These are phyloP conservation scores for Cylindroiulus punctatus DNA, from an alignment of 2,888 invertebrate genomes.

Conservation along the genomic window DNA sequence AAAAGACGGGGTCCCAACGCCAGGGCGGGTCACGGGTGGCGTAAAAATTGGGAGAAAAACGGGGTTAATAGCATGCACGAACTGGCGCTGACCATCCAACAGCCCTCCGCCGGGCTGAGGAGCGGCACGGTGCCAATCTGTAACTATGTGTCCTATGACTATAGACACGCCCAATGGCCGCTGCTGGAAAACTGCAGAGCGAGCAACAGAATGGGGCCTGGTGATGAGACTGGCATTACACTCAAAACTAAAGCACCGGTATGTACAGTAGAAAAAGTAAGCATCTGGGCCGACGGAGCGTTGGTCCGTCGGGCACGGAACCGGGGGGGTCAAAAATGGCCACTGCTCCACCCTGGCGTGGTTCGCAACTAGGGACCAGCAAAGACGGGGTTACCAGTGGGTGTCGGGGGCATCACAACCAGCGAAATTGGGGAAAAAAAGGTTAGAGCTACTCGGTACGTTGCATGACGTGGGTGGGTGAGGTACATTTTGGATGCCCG, in stretches of 20 bases:
- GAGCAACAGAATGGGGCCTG: constrained; percentile 36
- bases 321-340: background rate
- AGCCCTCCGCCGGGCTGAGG: background rate
- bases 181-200: constrained; percentile 32
- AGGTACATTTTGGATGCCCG: background rate
- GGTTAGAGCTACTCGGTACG: background rate
- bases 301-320: background rate
- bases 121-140: constrained; percentile 49
- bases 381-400: background rate
- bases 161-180: background rate
- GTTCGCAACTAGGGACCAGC: background rate
- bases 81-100: background rate
- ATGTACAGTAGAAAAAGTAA: constrained; percentile 49
- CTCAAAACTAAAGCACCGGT: constrained; percentile 47
- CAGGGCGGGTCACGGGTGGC: background rate
- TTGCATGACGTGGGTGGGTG: background rate
- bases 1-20: background rate
- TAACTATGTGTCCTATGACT: constrained; percentile 46
- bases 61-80: background rate
- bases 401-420: background rate
- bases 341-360: constrained; percentile 39
- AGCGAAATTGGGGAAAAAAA: background rate
- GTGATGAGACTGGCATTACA: constrained; percentile 44
- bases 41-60: background rate
- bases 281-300: background rate